Evolutionary conservation across 1,140 invertebrate genomes (phyloP), one percentile per base, ranked within the genome.

Genomic region (Hyles euphorbiae): DNA sequence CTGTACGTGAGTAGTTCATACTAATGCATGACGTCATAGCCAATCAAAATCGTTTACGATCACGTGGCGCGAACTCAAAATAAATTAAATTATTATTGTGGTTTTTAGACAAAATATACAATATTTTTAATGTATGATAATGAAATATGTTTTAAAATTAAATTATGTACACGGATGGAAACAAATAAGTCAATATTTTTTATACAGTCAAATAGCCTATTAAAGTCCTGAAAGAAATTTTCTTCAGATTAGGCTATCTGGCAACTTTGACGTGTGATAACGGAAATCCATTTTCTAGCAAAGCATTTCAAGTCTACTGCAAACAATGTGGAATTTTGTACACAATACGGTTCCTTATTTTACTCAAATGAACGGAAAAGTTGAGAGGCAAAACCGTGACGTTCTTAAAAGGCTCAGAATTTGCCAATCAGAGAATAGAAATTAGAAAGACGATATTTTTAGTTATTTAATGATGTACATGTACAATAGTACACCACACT

Each of bases 281-380:
- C 60, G 73, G 59, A 0, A 22, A 34, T 3, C 64, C 61, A 43
- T 66, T 66, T 56, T 36, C 10, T 3, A 61, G 64, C 50, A 12
- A 58, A 45, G 64, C 68, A 51, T 78, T 80, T 50, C 52, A 69
- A 43, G n/a, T 52, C 3, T 81, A 63, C 47, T 78, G 72, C 36
- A 11, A 32, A 5, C 53, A 58, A 55, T 56, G 66, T 50, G 60
- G 67, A 22, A 77, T 83, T 8, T 48, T 3, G 11, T 80, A 8
- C 67, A 57, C 22, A 63, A 74, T 43, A 74, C 72, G 5, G 56
- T 61, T 5, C 71, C 73, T 0, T 75, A 72, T 61, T 79, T 72
- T 67, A 74, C 80, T 3, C 74, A 78, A 59, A 59, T 60, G 48
- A 85, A 85, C 67, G 80, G 79, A 5, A 68, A 79, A 51, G 77